Evolutionary conservation across 2,888 invertebrate genomes (phyloP), one percentile per base, ranked within the genome.

Genomic region (Cephus sareptanus): DNA sequence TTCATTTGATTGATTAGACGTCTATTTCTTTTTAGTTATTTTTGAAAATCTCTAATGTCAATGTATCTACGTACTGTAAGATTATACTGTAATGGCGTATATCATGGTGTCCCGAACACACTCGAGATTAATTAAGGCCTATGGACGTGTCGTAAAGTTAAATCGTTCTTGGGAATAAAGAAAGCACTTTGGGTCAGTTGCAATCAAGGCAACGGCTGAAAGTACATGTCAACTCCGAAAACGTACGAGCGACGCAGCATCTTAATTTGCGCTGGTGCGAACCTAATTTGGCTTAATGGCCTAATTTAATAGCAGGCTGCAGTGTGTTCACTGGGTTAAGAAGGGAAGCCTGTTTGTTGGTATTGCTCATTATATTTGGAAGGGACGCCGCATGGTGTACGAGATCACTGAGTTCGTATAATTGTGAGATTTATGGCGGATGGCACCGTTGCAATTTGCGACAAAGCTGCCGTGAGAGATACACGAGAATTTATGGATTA

Each of bases 211-310:
- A 56, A 56, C 4, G 23, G 56, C 56, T 9, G 56, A 56, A 56
- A 56, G 56, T 56, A 56, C 56, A 23, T 56, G 56, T 56, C 56
- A 56, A 56, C 56, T 56, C 23, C 9, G 56, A 56, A 56, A 56
- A 56, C 56, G 56, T 56, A 56, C 56, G 56, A 56, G 56, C 23
- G 56, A 9, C 23, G 23, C 56, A 56, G 82, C 81, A 77, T 85
- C 85, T 86, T 85, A 86, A 86, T 86, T 86, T 85, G 86, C 84
- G 85, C 81, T 86, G 77, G 81, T 81, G 80, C 82, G 81, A 83
- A 82, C 83, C 84, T 86, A 83, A 83, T 86, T 86, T 82, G 81
- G 82, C 80, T 82, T 83, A 84, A 56, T 56, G 56, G 23, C 23
- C 56, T 56, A 56, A 56, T 56, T 56, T 56, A 56, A 56, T 56